Evolutionary conservation across 2,113 vertebrate species (phyloP).

Genomic region (Aplodontia rufa): DNA sequence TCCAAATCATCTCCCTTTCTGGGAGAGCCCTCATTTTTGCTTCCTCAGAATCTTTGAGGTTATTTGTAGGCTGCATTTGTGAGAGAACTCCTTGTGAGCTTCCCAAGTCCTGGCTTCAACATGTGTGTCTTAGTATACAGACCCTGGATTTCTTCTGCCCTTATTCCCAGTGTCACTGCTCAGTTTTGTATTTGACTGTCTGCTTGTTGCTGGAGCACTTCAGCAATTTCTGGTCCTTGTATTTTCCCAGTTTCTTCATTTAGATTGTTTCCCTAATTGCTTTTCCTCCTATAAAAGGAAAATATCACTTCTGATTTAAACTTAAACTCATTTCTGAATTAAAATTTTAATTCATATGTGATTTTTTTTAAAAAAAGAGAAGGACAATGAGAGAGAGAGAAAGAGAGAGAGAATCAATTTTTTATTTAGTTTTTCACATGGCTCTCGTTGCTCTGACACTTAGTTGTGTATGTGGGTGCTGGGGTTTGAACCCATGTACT

Average conservation of each 20-base stretch:
- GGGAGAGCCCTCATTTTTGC: not conserved
- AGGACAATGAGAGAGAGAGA: too few species aligned
- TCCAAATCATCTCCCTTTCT: not conserved
- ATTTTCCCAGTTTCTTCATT: not conserved
- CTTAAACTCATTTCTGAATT: not conserved
- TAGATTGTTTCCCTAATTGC: not conserved
- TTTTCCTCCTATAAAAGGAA: not conserved
- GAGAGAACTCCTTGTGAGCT: not conserved
- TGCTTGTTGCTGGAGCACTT: not conserved
- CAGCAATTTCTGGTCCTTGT: not conserved
- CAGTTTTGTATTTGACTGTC: not conserved
- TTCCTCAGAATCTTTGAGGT: not conserved
- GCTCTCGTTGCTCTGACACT: too few species aligned
- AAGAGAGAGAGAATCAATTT: too few species aligned
- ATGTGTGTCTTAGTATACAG: not conserved
- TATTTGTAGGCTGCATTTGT: not conserved
- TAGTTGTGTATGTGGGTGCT: too few species aligned
- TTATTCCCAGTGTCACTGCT: fast-evolving
- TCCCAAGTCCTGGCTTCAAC: not conserved
- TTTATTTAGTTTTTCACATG: too few species aligned
- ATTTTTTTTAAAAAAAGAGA: too few species aligned
- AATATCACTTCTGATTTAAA: slow-evolving; percentile 25
- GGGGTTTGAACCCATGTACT: too few species aligned
- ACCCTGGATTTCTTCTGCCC: not conserved
- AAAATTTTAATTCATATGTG: not conserved